Percentiles rank a stretch among this genome's conserved stretches.
phyloP scores from a whole-genome alignment of 2,888 invertebrate species.

The Harpagoxenus sublaevis region DNA sequence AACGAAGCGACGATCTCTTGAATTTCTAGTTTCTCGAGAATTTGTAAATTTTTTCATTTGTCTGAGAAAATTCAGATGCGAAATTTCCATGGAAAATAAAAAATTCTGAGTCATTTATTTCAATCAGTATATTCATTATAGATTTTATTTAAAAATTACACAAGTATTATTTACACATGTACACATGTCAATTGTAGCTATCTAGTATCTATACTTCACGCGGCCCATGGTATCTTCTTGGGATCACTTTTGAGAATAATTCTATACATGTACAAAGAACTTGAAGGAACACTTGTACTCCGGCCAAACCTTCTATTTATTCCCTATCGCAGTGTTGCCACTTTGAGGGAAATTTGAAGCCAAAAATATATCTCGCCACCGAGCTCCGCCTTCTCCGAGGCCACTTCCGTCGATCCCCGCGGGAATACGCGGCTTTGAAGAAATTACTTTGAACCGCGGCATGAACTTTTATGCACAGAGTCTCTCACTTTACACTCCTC shows the following conservation, averaged over 20 bases:
- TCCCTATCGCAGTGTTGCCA: constrained; percentile 20
- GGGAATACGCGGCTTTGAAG: constrained; percentile 56
- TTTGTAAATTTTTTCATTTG: not conserved
- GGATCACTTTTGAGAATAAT: constrained; percentile 12
- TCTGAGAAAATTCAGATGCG: not conserved
- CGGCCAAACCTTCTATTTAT: constrained; percentile 44
- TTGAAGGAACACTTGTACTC: constrained; percentile 15
- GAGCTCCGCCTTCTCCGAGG: constrained; percentile 10
- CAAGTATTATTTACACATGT: not conserved
- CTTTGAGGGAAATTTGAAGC: constrained; percentile 38
- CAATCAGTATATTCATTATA: not conserved
- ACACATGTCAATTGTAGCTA: not conserved
- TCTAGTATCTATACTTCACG: not conserved
- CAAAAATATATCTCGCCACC: constrained; percentile 24
- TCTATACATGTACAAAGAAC: constrained; percentile 21
- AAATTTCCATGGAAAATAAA: not conserved
- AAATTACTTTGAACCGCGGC: constrained; percentile 72
- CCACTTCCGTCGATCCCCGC: constrained; percentile 26
- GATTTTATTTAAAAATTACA: not conserved
- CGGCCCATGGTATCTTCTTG: not conserved
- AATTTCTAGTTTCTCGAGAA: not conserved
- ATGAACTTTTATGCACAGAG: constrained; percentile 57
- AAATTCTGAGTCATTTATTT: not conserved
- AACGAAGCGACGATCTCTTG: constrained; percentile 5
- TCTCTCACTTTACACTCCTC: constrained; percentile 51